phyloP scores from a whole-genome alignment of 2,113 vertebrate genomes.

The Panthera tigris region DNA sequence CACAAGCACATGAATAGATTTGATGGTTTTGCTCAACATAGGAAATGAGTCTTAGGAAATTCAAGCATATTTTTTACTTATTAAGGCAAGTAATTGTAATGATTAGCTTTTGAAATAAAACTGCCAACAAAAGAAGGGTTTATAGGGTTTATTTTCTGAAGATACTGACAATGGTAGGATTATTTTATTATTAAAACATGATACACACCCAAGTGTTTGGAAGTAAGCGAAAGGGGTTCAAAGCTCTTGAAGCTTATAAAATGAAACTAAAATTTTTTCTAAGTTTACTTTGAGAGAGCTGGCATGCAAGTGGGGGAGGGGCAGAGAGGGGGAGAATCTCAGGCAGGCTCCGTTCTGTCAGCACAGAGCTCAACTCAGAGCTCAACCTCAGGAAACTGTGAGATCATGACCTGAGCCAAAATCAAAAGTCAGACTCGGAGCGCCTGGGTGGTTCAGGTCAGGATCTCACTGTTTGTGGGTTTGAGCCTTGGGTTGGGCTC shows the following conservation, averaged over 20 bases:
- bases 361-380: not conserved
- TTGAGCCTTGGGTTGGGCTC: too few species aligned
- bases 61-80: not conserved
- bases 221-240: not conserved
- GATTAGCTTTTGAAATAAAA: conserved; percentile 1
- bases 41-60: not conserved
- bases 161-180: not conserved
- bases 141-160: not conserved
- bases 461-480: too few species aligned
- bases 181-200: conserved; percentile 32
- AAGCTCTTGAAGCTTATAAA: not conserved
- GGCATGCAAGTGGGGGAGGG: not conserved
- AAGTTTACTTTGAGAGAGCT: not conserved
- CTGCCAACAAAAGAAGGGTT: not conserved
- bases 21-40: not conserved
- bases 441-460: not conserved
- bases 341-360: not conserved
- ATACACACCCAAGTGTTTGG: not conserved
- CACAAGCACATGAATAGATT: not conserved
- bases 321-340: not conserved
- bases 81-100: not conserved
- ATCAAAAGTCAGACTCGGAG: not conserved
- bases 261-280: not conserved
- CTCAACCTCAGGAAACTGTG: not conserved
- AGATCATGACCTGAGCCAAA: not conserved